These are phyloP conservation scores for Silurus meridionalis DNA, from an alignment of 2,113 vertebrate species.

Conservation along the genomic window DNA sequence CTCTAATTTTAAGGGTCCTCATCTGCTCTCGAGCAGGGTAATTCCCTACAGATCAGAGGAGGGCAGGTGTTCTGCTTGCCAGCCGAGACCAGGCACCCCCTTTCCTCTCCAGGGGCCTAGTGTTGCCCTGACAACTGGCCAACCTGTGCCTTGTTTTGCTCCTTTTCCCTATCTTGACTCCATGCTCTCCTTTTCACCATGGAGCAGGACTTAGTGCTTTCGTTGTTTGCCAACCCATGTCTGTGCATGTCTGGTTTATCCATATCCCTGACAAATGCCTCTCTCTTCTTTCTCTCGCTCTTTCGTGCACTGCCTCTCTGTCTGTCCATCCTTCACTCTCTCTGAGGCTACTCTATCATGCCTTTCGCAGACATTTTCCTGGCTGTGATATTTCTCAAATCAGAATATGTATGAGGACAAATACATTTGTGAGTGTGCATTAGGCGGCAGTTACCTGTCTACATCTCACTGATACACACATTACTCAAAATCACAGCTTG, in stretches of 20 bases:
- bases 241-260: slow-evolving; percentile 27
- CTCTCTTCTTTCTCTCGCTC: not conserved
- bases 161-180: not conserved
- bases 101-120: slow-evolving; percentile 65
- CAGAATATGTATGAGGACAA: slow-evolving; percentile 38
- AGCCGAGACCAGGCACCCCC: slow-evolving; percentile 66
- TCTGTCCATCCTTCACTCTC: not conserved
- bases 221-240: slow-evolving; percentile 8
- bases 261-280: slow-evolving; percentile 10
- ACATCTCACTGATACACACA: slow-evolving; percentile 24
- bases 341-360: not conserved
- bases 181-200: not conserved
- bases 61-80: slow-evolving; percentile 76
- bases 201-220: slow-evolving; percentile 27
- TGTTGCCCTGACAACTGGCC: slow-evolving; percentile 58
- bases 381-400: slow-evolving; percentile 11
- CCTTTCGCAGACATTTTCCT: slow-evolving; percentile 18
- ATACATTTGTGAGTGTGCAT: slow-evolving; percentile 37
- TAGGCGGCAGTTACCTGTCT: slow-evolving; percentile 34
- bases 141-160: slow-evolving; percentile 35
- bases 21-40: slow-evolving; percentile 59
- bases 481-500: slow-evolving; percentile 39
- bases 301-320: not conserved
- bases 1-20: slow-evolving; percentile 65
- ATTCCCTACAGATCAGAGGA: slow-evolving; percentile 72